A percentile compares a stretch with the other conserved stretches of the same genome.
phyloP scores from a whole-genome alignment of 64 coral and sea anemone genomes.

The Pocillopora verrucosa region DNA sequence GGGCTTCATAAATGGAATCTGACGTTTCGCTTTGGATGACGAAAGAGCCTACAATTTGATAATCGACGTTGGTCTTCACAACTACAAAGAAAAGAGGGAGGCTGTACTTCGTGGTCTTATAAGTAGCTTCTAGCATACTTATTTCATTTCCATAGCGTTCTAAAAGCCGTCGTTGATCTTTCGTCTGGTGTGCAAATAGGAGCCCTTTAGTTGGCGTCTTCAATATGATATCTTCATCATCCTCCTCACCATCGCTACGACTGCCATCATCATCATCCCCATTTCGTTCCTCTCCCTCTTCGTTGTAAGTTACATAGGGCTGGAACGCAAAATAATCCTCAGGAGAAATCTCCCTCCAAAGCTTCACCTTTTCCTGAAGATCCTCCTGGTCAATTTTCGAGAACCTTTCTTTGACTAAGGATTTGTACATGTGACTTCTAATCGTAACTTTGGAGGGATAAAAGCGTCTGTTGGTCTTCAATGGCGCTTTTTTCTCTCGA shows the following conservation, averaged over 20 bases:
- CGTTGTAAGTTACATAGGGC: constrained; percentile 6
- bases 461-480: constrained; percentile 14
- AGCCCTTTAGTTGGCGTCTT: no score
- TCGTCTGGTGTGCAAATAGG: no score
- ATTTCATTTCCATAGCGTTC: no score
- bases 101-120: no score
- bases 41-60: constrained; percentile 38
- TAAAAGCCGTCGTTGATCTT: no score
- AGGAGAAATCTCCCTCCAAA: neutral
- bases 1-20: constrained; percentile 37
- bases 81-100: no score
- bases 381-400: constrained; percentile 42
- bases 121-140: no score
- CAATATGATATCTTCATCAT: no score
- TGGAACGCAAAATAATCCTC: constrained; percentile 39
- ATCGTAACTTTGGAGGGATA: constrained; percentile 15
- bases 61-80: no score
- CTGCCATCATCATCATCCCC: neutral
- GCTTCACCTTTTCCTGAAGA: constrained; percentile 7
- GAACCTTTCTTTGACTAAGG: constrained; percentile 15
- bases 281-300: neutral
- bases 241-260: no score
- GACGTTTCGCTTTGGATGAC: constrained; percentile 50
- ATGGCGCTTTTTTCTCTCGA: neutral
- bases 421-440: constrained; percentile 50